Percentiles rank a stretch among this genome's conserved stretches.
These are phyloP conservation scores for Bombus sylvicola DNA, from an alignment of 1,140 invertebrate genomes.

Conservation along the genomic window DNA sequence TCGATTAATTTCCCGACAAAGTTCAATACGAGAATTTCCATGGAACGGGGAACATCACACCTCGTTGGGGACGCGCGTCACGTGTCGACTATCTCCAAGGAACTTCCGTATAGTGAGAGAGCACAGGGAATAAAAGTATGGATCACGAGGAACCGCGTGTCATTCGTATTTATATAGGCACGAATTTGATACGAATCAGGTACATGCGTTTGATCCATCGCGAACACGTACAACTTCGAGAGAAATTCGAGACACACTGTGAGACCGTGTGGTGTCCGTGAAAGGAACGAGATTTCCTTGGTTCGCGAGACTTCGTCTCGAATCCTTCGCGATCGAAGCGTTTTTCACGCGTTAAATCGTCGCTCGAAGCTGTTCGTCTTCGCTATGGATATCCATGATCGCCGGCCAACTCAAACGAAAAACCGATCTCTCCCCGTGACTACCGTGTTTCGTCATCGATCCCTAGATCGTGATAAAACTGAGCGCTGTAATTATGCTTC, in stretches of 20 bases:
- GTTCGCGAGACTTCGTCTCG: neutral
- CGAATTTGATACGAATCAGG: slow-evolving; percentile 22
- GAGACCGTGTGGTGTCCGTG: neutral
- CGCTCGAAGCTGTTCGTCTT: neutral
- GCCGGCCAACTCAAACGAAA: neutral
- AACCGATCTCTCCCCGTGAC: neutral
- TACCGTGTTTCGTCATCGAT: slow-evolving; percentile 14
- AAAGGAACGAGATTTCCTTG: slow-evolving; percentile 12
- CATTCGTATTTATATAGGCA: slow-evolving; percentile 21
- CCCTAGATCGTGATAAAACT: neutral
- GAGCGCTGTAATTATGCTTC: neutral
- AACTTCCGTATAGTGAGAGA: neutral
- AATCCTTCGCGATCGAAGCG: neutral
- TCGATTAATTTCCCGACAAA: no score
- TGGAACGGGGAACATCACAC: neutral
- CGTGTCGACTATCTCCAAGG: neutral
- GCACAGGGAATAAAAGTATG: neutral
- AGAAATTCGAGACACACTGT: neutral
- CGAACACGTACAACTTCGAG: neutral
- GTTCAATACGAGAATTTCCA: neutral
- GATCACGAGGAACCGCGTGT: neutral
- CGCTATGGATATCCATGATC: no score
- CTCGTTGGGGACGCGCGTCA: neutral
- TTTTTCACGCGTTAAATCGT: slow-evolving; percentile 6
- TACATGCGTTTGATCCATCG: neutral